Evolutionary conservation across 1,140 invertebrate species (phyloP).

Genomic region (Drosophila ambigua): DNA sequence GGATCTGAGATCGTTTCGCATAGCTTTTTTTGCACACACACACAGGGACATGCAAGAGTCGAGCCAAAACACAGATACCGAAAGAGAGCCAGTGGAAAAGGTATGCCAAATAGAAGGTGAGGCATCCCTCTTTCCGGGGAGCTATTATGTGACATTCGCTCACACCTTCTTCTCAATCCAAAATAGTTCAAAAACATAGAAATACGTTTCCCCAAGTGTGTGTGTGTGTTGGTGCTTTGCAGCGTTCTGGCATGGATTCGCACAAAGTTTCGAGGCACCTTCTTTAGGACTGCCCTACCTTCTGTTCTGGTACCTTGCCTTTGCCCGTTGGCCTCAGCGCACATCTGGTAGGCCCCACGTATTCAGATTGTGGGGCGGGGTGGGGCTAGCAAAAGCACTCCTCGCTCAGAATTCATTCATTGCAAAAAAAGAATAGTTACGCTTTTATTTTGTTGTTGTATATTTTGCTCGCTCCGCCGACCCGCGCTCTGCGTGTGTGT

Average conservation of each 20-base stretch:
- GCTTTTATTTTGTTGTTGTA: constrained; percentile 22
- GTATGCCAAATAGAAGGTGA: too few relatives aligned
- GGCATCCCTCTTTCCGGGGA: too few relatives aligned
- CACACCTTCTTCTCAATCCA: too few relatives aligned
- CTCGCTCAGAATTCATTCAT: constrained; percentile 46
- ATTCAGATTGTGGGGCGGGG: constrained; percentile 45
- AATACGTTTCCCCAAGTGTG: too few relatives aligned
- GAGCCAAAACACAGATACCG: constrained; percentile 13
- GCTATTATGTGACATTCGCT: too few relatives aligned
- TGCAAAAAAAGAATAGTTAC: constrained; percentile 51
- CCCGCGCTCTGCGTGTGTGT: constrained; percentile 21
- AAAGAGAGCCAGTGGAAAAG: constrained; percentile 5
- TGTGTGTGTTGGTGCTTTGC: too few relatives aligned
- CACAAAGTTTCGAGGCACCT: too few relatives aligned
- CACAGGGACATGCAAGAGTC: neutral
- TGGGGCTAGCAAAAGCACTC: constrained; percentile 39
- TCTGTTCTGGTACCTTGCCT: too few relatives aligned
- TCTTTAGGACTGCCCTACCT: too few relatives aligned
- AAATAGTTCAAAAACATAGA: too few relatives aligned
- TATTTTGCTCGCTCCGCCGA: constrained; percentile 1
- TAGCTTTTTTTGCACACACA: constrained; percentile 37
- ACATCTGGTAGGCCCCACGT: constrained; percentile 41
- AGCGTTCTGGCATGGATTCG: too few relatives aligned
- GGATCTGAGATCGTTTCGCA: constrained; percentile 42
- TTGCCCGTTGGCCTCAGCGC: neutral